Conservation (phyloP, 2,113 vertebrate species). For the Hyaena hyaena region DNA sequence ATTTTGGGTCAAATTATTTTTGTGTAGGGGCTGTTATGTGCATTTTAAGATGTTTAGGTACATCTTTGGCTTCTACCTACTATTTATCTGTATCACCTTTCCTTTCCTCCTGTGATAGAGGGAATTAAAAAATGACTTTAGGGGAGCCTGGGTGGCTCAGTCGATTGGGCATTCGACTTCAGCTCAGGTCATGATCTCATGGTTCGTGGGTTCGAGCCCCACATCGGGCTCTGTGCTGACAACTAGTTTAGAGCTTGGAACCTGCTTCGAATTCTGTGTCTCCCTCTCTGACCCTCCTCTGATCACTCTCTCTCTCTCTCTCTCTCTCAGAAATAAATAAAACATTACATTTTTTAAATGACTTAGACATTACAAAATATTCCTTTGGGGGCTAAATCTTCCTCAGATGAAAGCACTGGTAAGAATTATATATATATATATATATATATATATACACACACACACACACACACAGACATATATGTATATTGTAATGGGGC, state of each 20-base stretch:
- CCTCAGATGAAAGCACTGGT: not conserved
- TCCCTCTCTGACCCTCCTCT: too few species aligned
- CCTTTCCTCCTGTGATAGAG: accelerated
- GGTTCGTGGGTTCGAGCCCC: too few species aligned
- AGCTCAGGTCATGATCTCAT: too few species aligned
- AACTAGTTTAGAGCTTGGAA: too few species aligned
- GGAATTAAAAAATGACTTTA: not conserved
- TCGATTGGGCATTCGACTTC: too few species aligned
- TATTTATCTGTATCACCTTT: accelerated
- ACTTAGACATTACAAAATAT: not conserved
- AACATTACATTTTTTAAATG: too few species aligned
- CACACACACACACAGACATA: not conserved
- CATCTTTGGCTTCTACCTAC: not conserved
- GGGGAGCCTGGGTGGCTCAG: too few species aligned
- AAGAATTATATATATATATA: not conserved
- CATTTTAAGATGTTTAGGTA: not conserved
- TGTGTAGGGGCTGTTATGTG: not conserved
- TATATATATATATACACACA: too few species aligned
- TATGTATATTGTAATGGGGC: not conserved
- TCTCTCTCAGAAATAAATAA: too few species aligned
- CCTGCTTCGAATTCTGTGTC: too few species aligned
- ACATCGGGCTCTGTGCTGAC: too few species aligned
- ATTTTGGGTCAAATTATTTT: not conserved
- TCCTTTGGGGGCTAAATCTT: not conserved
- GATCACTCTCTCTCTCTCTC: too few species aligned